A percentile compares a stretch with the other conserved stretches of the same genome.
phyloP scores from a whole-genome alignment of 2,888 invertebrate genomes.

The Cotesia congregata region DNA sequence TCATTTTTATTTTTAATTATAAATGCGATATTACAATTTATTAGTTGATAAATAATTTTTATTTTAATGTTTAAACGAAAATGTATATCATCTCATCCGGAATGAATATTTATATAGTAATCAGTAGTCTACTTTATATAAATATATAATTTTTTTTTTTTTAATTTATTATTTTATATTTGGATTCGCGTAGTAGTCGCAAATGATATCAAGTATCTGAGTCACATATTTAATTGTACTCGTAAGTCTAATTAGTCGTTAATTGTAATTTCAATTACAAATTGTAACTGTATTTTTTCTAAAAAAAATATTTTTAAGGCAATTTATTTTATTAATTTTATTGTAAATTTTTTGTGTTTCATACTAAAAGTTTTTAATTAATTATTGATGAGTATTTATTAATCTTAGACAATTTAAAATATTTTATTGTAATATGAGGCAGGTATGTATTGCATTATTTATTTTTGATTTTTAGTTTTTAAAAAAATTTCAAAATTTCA shows the following conservation, averaged over 20 bases:
- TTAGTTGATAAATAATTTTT: background rate
- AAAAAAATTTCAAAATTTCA: background rate
- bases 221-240: background rate
- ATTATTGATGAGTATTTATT: background rate
- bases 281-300: too few relatives aligned
- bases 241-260: background rate
- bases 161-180: slow-evolving; percentile 8
- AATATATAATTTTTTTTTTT: slow-evolving; percentile 14
- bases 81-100: background rate
- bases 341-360: background rate
- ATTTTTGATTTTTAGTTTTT: background rate
- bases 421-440: background rate
- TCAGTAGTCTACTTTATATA: slow-evolving; percentile 29
- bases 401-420: background rate
- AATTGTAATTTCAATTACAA: background rate
- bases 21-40: background rate
- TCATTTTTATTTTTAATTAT: slow-evolving; percentile 17
- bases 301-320: background rate
- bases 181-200: background rate
- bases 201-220: background rate
- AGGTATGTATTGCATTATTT: background rate
- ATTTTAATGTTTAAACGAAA: slow-evolving; percentile 6
- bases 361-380: too few relatives aligned
- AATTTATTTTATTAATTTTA: background rate
- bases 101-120: slow-evolving; percentile 25